Base-by-base conservation (phyloP, 2,797 vertebrate species). In the Danio kyathit region DNA sequence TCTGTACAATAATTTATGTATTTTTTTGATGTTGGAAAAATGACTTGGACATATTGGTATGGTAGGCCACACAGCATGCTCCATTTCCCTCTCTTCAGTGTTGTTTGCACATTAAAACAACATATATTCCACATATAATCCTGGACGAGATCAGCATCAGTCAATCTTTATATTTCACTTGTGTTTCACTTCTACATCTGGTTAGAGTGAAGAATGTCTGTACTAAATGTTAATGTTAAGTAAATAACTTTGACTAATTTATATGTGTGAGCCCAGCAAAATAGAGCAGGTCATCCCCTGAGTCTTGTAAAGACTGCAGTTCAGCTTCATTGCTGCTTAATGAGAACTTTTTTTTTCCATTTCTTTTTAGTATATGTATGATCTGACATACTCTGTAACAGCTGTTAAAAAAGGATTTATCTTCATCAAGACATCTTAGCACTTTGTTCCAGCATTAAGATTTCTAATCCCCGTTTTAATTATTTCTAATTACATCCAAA, bases 401-500 rank as follows among this genome's bases (percentile, higher is more conserved):
- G 79, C 79, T 88, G 85, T 82, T 69, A 19, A 65, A 13, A 29
- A 71, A 72, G 83, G 79, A 86, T 85, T 84, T 80, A 69, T 73
- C 69, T 80, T 80, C 76, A 81, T 76, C 65, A 54, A 51, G 76
- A 63, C 74, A 17, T 67, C 63, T 63, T 69, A 69, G 64, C 61
- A 72, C 72, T 64, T 73, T 81, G 76, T 83, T 84, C 21, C 70
- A 73, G 74, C 76, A 71, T 77, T 81, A 85, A 80, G 29, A 82
- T 66, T 64, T n/a, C 76, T 69, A 80, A 84, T 73, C 81, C 70
- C 63, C 29, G 60, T 83, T 59, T 83, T 86, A 85, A 88, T 86
- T 84, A 87, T 84, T 83, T 82, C 79, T 63, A 82, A 90, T 88
- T 86, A 64, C 82, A 56, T 74, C 48, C 71, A 74, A 87, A 85